Base-by-base conservation (phyloP, 2,888 invertebrate species). In the Poecilus cupreus region DNA sequence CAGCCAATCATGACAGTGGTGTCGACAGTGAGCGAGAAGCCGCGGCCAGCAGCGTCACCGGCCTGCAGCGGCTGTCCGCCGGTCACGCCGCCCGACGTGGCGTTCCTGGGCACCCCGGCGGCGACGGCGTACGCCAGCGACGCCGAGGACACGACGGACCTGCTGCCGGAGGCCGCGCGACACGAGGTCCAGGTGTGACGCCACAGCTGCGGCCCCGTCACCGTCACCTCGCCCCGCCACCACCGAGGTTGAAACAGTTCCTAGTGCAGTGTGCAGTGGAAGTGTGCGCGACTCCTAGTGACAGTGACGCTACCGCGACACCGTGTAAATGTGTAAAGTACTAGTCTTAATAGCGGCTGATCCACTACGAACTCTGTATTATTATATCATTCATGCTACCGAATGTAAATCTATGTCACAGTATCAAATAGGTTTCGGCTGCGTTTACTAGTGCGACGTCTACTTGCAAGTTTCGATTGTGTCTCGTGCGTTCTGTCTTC, bases 131-230 rank as follows among this genome's bases (percentile, higher is more conserved):
- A 83, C 82, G 84, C 64, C 81, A 82, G 81, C 82, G 81, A 82
- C 80, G 84, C 84, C 82, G 86, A 85, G 16, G 81, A 81, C 13
- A 81, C 81, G 75, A 75, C 81, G 81, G 81, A 57, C 83, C 85
- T 85, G 83, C 83, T 85, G 77, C 86, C 87, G 84, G 32, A 32
- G 32, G 32, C 32, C 8, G 85, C 87, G 84, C 84, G 87, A 84
- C 86, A 91, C 83, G 92, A 92, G 86, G 92, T 93, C 83, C 91
- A 93, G 83, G 93, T 93, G 91, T 93, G 93, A 93, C 93, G 92
- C 89, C 92, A 92, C 88, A 91, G 91, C 88, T 91, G 91, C 88
- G 32, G 32, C 32, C 91, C 91, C 86, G 91, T 91, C 88, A 81
- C 75, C 70, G 82, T 76, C 32, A 75, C 79, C 54, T 24, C 78